These are phyloP conservation scores for Azemiops feae DNA, from an alignment of 2,113 vertebrate species.

Conservation along the genomic window DNA sequence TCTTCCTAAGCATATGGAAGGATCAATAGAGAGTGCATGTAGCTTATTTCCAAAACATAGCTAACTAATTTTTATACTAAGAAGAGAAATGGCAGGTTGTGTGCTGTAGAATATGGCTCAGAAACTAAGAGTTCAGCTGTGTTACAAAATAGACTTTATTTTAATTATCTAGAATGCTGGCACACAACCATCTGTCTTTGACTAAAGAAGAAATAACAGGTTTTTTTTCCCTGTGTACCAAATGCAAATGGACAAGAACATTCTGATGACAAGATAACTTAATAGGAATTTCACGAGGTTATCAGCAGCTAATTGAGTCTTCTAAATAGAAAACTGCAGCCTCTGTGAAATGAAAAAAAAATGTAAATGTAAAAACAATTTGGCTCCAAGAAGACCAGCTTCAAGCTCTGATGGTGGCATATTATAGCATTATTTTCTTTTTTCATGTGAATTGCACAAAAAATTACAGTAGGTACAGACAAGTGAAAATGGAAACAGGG, in stretches of 20 bases:
- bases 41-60: background rate
- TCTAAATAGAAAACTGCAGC: constrained; percentile 20
- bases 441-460: background rate
- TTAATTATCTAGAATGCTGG: constrained; percentile 23
- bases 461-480: background rate
- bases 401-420: background rate
- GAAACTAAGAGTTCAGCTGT: background rate
- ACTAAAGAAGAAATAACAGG: constrained; percentile 6
- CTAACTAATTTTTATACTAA: background rate
- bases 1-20: constrained; percentile 1
- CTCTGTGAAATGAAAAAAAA: background rate
- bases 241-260: constrained; percentile 22
- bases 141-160: constrained; percentile 12
- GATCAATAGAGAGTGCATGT: background rate
- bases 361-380: background rate
- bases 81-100: background rate
- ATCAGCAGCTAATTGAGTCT: constrained; percentile 29
- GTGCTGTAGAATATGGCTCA: background rate
- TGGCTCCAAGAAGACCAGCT: background rate
- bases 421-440: background rate
- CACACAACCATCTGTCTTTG: constrained; percentile 13
- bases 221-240: background rate
- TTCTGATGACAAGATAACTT: constrained; percentile 31
- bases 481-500: background rate
- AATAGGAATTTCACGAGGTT: constrained; percentile 17